Conservation (phyloP, 2,113 vertebrate genomes). For the Calypte anna region DNA sequence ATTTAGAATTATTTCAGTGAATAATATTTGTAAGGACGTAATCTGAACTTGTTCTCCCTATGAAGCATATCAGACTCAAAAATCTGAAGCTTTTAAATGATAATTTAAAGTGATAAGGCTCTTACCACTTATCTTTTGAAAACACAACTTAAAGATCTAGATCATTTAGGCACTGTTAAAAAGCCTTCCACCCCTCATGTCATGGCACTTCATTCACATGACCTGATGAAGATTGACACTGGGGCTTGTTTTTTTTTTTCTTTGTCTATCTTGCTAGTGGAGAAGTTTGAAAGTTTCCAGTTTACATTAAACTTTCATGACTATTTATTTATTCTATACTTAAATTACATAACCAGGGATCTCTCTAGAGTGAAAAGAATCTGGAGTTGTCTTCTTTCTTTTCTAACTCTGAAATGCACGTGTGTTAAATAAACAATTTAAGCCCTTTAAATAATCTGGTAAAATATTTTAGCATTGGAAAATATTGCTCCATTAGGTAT, state of each 20-base stretch:
- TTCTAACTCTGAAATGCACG: neutral
- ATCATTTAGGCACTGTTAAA: neutral
- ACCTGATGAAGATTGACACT: neutral
- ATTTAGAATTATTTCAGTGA: neutral
- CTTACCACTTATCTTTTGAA: neutral
- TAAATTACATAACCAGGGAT: neutral
- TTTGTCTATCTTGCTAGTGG: neutral
- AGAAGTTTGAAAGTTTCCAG: neutral
- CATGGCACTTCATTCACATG: neutral
- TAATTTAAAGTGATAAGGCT: neutral
- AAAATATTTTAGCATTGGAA: neutral
- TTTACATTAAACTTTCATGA: neutral
- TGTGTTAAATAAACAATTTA: neutral
- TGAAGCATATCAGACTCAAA: neutral
- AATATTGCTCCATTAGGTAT: neutral
- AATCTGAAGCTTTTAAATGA: neutral
- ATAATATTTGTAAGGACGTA: neutral
- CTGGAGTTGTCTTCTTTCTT: neutral
- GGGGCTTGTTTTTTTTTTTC: fast-evolving
- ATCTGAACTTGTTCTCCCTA: neutral
- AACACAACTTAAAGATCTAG: neutral
- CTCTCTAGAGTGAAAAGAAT: neutral
- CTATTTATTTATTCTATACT: neutral
- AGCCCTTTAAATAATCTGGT: neutral
- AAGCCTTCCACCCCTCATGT: neutral